Evolutionary conservation across 2,888 invertebrate species (phyloP).

Genomic region (Miltochrista miniata): DNA sequence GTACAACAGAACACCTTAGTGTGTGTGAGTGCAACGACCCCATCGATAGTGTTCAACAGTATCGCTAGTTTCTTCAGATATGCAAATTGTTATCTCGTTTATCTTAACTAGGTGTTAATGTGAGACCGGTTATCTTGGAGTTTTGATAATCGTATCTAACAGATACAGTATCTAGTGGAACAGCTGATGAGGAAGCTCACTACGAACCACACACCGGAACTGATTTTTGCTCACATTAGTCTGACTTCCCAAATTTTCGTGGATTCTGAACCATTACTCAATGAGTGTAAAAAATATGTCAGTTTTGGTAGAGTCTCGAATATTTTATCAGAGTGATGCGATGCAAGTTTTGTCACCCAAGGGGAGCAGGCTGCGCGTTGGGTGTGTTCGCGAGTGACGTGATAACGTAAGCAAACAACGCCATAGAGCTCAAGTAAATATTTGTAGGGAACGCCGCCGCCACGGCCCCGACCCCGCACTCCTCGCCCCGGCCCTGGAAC

Average conservation of each 20-base stretch:
- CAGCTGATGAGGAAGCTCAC: constrained; percentile 43
- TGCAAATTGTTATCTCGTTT: constrained; percentile 81
- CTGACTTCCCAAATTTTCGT: neutral
- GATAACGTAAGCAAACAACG: constrained; percentile 67
- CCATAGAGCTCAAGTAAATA: constrained; percentile 60
- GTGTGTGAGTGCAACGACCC: constrained; percentile 61
- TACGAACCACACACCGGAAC: constrained; percentile 8
- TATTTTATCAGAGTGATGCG: neutral
- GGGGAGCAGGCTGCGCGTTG: constrained; percentile 28
- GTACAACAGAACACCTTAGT: constrained; percentile 10
- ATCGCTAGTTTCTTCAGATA: constrained; percentile 70
- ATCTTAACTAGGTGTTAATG: constrained; percentile 81
- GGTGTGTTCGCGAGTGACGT: constrained; percentile 59
- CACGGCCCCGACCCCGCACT: constrained; percentile 12
- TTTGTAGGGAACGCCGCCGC: constrained; percentile 60
- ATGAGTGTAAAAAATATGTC: neutral
- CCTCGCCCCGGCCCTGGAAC: constrained; percentile 16
- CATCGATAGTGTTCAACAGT: constrained; percentile 51
- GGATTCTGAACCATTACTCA: neutral
- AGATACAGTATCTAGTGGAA: constrained; percentile 69
- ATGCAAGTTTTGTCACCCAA: constrained; percentile 9
- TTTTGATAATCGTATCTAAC: constrained; percentile 75
- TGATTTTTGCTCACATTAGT: neutral
- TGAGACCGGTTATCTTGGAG: constrained; percentile 74
- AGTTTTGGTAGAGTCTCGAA: neutral